Evolutionary conservation across 2,113 vertebrate genomes (phyloP), one percentile per base, ranked within the genome.

Genomic region (Python bivittatus): DNA sequence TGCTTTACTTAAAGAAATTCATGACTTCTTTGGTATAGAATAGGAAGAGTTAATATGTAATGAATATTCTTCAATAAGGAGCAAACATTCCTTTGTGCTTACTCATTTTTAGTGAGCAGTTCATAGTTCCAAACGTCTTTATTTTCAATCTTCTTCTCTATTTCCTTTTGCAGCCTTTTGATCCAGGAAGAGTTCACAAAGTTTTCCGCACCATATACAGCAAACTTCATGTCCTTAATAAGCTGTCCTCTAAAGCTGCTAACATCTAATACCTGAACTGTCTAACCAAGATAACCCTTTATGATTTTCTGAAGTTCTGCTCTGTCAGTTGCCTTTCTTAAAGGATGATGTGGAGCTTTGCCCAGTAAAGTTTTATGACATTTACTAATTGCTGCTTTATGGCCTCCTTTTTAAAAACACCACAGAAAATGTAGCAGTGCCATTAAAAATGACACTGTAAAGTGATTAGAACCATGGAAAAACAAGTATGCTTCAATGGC

Each of bases 91-190:
- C 33, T 79, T 42, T 79, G 33, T 79, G 20, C 7, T 79, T 79
- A 42, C 72, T 79, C 72, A 79, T 42, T 79, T 79, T 79, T 79
- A 79, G 72, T 56, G 52, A 86, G 29, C 52, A 54, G 27, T n/a
- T 85, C 84, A 85, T 10, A 58, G n/a, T 88, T 33, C 22, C 22
- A 88, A 95, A 93, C 38, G 90, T 95, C 93, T 96, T 93, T 84
- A 85, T 84, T 84, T 93, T 91, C 86, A 93, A 64, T 64, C 33
- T 15, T 94, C 93, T 95, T 6, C 93, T 10, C 86, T 96, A 13
- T 97, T 97, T 97, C 96, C 94, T 98, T 95, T 97, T 98, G 93
- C 97, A 98, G 97, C 97, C 96, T 95, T 97, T 98, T 97, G 93
- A 95, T 96, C 97, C 97, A 97, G 93, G 95, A 97, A 97, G 97